Evolutionary conservation across 2,113 vertebrate species (phyloP).

Genomic region (Phrynosoma blainvillii): DNA sequence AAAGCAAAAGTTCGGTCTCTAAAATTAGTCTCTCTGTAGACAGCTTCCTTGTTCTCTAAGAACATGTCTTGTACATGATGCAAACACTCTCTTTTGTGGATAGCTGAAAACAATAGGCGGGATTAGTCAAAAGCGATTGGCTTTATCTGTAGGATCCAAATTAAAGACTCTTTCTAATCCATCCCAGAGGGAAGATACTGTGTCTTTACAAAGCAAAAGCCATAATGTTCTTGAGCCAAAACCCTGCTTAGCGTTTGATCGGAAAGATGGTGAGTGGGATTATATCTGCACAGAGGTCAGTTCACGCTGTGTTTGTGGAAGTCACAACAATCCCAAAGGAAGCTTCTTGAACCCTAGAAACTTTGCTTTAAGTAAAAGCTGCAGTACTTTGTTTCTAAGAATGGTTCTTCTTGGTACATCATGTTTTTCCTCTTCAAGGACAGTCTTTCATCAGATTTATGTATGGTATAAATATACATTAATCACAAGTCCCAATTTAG

Average conservation of each 20-base stretch:
- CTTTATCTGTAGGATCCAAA: slow-evolving; percentile 33
- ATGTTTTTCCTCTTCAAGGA: neutral
- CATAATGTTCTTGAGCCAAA: slow-evolving; percentile 39
- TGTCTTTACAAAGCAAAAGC: neutral
- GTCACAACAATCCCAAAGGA: neutral
- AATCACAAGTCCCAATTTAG: no score
- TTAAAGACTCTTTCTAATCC: slow-evolving; percentile 14
- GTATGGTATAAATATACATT: neutral
- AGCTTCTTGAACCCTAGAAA: slow-evolving; percentile 1
- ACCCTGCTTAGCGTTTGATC: neutral
- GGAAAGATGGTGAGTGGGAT: slow-evolving; percentile 7
- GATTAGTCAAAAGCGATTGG: slow-evolving; percentile 4
- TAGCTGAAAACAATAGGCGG: slow-evolving; percentile 19
- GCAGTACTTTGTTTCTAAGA: neutral
- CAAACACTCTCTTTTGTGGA: slow-evolving; percentile 22
- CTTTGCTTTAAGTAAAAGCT: neutral
- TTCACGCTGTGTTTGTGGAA: neutral
- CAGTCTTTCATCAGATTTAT: neutral
- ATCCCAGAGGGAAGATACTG: slow-evolving; percentile 31
- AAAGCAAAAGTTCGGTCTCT: neutral
- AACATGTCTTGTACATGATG: slow-evolving; percentile 8
- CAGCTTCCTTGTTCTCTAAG: neutral
- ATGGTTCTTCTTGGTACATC: neutral
- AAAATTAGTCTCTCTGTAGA: slow-evolving; percentile 8
- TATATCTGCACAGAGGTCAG: slow-evolving; percentile 11